Evolutionary conservation across 2,113 vertebrate genomes (phyloP).

Genomic region (Nycticebus coucang): DNA sequence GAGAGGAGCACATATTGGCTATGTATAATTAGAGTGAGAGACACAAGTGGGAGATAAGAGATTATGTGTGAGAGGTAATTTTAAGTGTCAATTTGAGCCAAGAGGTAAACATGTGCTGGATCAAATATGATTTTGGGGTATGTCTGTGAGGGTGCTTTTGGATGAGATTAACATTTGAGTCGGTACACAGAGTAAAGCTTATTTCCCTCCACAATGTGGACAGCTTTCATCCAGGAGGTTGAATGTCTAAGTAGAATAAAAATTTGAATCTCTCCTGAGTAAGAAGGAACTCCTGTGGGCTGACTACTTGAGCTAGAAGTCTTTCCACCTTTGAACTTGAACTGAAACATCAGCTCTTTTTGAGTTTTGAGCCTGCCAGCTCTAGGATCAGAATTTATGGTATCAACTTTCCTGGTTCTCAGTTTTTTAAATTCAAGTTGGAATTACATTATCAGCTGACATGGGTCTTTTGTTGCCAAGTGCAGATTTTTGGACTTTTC

Average conservation of each 20-base stretch:
- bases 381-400: background rate
- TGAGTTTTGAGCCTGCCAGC: background rate
- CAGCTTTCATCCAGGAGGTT: background rate
- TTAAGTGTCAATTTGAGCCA: background rate
- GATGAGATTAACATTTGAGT: background rate
- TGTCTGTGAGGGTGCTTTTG: background rate
- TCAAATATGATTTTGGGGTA: background rate
- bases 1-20: background rate
- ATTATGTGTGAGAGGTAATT: background rate
- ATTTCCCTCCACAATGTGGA: background rate
- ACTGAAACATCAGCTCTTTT: background rate
- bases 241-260: background rate
- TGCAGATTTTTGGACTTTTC: background rate
- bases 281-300: background rate
- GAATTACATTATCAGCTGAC: background rate
- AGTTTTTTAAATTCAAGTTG: background rate
- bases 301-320: background rate
- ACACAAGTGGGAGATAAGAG: background rate
- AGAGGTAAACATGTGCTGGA: background rate
- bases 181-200: background rate
- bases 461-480: no score
- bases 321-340: background rate
- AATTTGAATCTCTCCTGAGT: background rate
- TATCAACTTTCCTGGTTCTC: background rate
- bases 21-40: background rate